Evolutionary conservation across 1,140 invertebrate species (phyloP).

Genomic region (Drosophila kohkoa): DNA sequence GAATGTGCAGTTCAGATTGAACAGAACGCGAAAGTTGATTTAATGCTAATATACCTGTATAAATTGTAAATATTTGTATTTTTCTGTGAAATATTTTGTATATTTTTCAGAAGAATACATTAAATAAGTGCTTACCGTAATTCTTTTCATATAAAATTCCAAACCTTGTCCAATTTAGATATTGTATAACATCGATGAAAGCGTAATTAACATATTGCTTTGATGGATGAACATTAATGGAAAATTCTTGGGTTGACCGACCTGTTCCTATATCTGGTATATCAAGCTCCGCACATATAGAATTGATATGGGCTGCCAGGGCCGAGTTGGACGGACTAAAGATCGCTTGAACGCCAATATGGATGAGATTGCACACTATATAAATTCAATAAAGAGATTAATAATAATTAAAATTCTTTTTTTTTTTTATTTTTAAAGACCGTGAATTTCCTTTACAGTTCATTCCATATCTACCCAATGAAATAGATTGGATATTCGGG

Average conservation of each 20-base stretch:
- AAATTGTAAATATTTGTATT: neutral
- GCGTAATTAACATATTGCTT: constrained; percentile 93
- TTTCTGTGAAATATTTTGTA: no score
- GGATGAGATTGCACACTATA: constrained; percentile 93
- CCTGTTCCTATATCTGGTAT: constrained; percentile 79
- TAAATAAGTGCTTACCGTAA: constrained; percentile 45
- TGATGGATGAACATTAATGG: constrained; percentile 95
- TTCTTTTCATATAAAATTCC: constrained; percentile 94
- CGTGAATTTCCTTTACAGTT: no score
- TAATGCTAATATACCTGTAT: constrained; percentile 65
- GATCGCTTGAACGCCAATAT: constrained; percentile 93
- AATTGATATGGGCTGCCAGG: constrained; percentile 94
- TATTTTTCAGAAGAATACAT: neutral
- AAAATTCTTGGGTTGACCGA: constrained; percentile 88
- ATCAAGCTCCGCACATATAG: constrained; percentile 91
- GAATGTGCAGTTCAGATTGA: constrained; percentile 62
- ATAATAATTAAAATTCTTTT: neutral
- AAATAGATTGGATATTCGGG: no score
- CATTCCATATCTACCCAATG: no score
- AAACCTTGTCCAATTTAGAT: constrained; percentile 96
- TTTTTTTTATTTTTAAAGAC: no score
- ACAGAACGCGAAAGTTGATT: constrained; percentile 59
- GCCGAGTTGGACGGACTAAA: constrained; percentile 94
- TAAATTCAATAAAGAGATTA: neutral
- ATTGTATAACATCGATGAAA: constrained; percentile 94